Evolutionary conservation across 2,113 vertebrate species (phyloP), one percentile per base, ranked within the genome.

Genomic region (Alces alces): DNA sequence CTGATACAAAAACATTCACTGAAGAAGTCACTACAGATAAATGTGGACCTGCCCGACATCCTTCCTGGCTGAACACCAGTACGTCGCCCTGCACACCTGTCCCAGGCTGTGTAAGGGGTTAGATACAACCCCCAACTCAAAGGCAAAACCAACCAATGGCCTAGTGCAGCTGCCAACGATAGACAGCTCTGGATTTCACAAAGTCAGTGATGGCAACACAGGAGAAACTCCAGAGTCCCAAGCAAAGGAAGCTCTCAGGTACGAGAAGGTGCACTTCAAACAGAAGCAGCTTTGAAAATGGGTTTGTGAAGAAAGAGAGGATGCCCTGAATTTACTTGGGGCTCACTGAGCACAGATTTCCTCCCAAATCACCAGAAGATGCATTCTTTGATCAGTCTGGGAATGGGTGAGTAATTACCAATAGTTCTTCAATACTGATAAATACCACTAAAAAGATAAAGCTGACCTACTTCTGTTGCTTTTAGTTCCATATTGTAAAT

Each of bases 61-160:
- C 88, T 61, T 94, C 11, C 60, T 2, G 15, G 23, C 23, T 47
- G 30, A 52, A 50, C 5, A 2, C 39, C 16, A 28, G 21, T 5
- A 7, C 2, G 4, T 21, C 0, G 2, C 27, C 13, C 19, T 10
- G 0, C 4, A 25, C 58, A 13, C 30, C 45, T 76, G 47, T 64
- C 50, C 90, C 39, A 19, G 33, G 3, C 27, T 7, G 0, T 21
- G 54, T 45, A 6, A 80, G 70, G 70, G 14, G 13, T 17, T 47
- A 66, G 36, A 30, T 14, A 30, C 21, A 78, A 47, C 3, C 43
- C 58, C 33, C 21, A 39, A 55, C 61, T 47, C 78, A 84, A 36
- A 61, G 66, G 86, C 45, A 66, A 45, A 47, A 47, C 57, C 16
- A 55, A 39, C 12, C 13, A 12, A n/a, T 15, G 4, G 47, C 16